phyloP scores from a whole-genome alignment of 2,797 vertebrate genomes.

The Oreochromis mossambicus region DNA sequence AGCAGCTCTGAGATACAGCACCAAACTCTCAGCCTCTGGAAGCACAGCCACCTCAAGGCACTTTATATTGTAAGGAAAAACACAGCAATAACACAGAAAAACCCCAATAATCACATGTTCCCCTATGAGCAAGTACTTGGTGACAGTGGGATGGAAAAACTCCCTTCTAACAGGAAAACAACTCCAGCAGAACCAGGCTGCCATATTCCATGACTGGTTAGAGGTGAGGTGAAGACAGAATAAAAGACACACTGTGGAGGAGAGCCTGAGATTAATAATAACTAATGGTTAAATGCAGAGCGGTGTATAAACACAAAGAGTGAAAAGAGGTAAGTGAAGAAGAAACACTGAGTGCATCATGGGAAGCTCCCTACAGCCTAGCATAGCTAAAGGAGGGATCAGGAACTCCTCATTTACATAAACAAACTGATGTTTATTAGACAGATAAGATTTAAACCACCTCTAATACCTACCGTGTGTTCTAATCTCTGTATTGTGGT shows the following conservation, averaged over 20 bases:
- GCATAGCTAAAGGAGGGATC: not conserved
- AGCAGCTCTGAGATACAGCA: slow-evolving; percentile 27
- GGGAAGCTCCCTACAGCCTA: not conserved
- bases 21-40: not conserved
- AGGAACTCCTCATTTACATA: not conserved
- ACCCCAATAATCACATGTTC: not conserved
- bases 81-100: not conserved
- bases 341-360: not conserved
- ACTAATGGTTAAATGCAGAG: not conserved
- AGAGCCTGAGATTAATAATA: not conserved
- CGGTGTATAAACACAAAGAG: not conserved
- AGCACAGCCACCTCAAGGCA: not conserved
- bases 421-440: not conserved
- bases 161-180: not conserved
- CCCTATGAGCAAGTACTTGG: not conserved
- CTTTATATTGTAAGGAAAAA: not conserved
- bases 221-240: not conserved
- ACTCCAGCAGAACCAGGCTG: not conserved
- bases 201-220: not conserved
- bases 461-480: not conserved
- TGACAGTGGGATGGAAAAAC: not conserved
- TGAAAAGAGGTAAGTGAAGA: not conserved
- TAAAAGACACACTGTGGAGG: not conserved
- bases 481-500: not conserved
- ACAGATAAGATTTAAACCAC: not conserved